These are phyloP conservation scores for Sebastes oblongus DNA, from an alignment of 2,797 vertebrate genomes.

Conservation along the genomic window DNA sequence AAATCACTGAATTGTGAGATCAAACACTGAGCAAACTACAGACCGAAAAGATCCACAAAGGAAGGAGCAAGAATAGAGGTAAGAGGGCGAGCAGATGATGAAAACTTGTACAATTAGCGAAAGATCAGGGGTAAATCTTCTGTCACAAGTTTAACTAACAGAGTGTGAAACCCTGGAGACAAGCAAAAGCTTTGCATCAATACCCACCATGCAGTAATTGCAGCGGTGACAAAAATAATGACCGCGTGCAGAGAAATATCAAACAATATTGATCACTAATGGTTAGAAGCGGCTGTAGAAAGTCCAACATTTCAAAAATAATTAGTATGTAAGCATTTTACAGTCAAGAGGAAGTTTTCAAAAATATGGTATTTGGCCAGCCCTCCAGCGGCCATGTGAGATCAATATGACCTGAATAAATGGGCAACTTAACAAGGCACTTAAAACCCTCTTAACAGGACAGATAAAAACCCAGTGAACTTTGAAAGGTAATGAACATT, in stretches of 20 bases:
- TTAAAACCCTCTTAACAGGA: conserved; percentile 77
- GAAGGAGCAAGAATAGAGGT: not conserved
- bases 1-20: not conserved
- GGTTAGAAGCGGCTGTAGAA: conserved; percentile 20
- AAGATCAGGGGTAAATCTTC: conserved; percentile 31
- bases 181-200: conserved; percentile 13
- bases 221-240: conserved; percentile 49
- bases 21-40: conserved; percentile 11
- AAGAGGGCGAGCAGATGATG: not conserved
- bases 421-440: conserved; percentile 77
- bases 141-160: conserved; percentile 31
- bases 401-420: conserved; percentile 77
- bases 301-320: conserved; percentile 61
- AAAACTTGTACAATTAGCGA: conserved; percentile 32
- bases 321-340: conserved; percentile 64
- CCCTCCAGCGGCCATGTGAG: conserved; percentile 23
- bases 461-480: conserved; percentile 76
- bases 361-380: conserved; percentile 66
- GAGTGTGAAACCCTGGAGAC: conserved; percentile 8
- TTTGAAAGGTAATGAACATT: conserved; percentile 77
- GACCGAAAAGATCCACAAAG: conserved; percentile 1
- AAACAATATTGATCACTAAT: conserved; percentile 44
- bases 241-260: conserved; percentile 47
- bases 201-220: conserved; percentile 34
- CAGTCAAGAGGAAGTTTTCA: conserved; percentile 47